Evolutionary conservation across 2,113 vertebrate genomes (phyloP), one percentile per base, ranked within the genome.

Genomic region (Lagopus leucura): DNA sequence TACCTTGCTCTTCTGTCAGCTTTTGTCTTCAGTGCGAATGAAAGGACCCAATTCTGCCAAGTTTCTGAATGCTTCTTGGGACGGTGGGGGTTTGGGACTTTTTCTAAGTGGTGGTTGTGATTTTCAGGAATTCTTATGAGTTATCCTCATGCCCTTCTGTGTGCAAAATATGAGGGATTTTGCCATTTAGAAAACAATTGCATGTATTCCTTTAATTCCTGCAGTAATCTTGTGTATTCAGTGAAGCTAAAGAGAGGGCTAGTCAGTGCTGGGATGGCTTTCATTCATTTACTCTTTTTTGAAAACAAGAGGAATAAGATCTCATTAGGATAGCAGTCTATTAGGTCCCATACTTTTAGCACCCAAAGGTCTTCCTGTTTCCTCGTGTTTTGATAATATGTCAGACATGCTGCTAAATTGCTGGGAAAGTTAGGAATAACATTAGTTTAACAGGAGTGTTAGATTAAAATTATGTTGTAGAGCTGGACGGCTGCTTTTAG

Each of bases 381-480:
- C 85, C 88, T 82, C 61, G 52, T 78, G 79, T 81, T 90, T 94
- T 92, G 79, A 86, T 93, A 84, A 86, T 94, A 86, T 15, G n/a
- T 57, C 86, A 84, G 79, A 92, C 90, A 81, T 1, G 3, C 61
- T 40, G 52, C 52, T 94, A 88, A 94, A 92, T 83, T 93, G 69
- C 89, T 94, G 92, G 89, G 90, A 54, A 63, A 93, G 45, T 90
- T 30, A 18, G 34, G 52, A 76, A 88, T 43, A 66, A 22, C 65
- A 91, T 95, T 66, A 50, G 76, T 82, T 89, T 90, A 90, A 84
- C 1, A 3, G 55, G 45, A 65, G 58, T 89, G 42, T 58, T 64
- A 66, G 86, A 91, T 77, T 90, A 90, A 95, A 95, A 94, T 79
- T 90, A 85, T 4, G 8, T 94, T 87, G 76, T 82, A 52, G 85